Base-by-base conservation (phyloP, 2,888 invertebrate species). In the Saturnia pavonia region DNA sequence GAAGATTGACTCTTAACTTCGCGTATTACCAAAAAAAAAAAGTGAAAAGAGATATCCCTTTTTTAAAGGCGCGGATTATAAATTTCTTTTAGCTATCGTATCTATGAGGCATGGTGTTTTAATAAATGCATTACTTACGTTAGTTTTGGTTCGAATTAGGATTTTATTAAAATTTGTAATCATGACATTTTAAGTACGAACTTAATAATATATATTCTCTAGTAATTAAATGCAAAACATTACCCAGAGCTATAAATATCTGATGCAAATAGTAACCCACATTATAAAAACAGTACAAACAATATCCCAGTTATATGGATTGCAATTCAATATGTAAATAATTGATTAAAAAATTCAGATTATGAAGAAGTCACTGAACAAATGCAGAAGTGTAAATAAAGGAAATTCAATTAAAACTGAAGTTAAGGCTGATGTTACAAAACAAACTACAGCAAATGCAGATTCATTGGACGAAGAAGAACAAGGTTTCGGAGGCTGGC, bases 401-500 rank as follows among this genome's bases (percentile, higher is more conserved):
- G 87, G 86, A 72, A 86, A 83, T 75, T 71, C 80, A n/a, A 68
- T 75, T 7, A 86, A 84, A 78, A 69, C 73, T 48, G 83, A 85
- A 67, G 78, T 79, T 22, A 82, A 80, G 67, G 34, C 77, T 0
- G 83, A 80, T 42, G 75, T 75, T n/a, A 73, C 74, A 16, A 83
- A 82, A 7, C 79, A 74, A 51, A 71, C 70, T 2, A 71, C 77
- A 2, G 75, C 63, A 0, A 80, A 79, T 70, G 74, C 77, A 42
- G 86, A 87, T 71, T 81, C 85, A 12, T 80, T 91, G 54, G 93
- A 93, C 72, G 92, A 93, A 69, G 92, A 91, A 67, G 90, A 93
- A 40, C 89, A 89, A 75, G 92, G 93, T 6, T 93, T 93, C 74
- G 91, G 92, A 34, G 91, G 92, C 27, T 93, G 93, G 93, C 85